Evolutionary conservation across 2,113 vertebrate species (phyloP).

Genomic region (Daphoenositta chrysoptera): DNA sequence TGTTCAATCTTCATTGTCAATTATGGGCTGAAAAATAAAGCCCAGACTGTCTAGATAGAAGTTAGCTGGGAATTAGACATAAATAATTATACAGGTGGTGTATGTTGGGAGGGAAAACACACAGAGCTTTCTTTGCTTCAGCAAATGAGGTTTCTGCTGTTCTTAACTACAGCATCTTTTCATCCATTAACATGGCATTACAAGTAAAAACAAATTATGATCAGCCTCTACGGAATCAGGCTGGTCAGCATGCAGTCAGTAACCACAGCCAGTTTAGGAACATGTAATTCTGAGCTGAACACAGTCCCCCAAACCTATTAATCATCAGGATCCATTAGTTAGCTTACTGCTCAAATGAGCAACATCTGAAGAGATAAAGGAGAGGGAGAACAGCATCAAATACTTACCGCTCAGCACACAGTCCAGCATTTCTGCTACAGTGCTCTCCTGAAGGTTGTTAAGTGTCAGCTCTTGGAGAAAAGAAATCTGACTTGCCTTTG

Average conservation of each 20-base stretch:
- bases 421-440: constrained; percentile 6
- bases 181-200: neutral
- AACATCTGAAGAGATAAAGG: neutral
- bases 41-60: neutral
- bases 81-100: neutral
- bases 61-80: neutral
- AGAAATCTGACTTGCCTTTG: constrained; percentile 49
- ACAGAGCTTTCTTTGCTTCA: neutral
- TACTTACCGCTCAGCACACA: constrained; percentile 2
- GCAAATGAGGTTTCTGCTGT: neutral
- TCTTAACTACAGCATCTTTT: neutral
- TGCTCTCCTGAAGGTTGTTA: constrained; percentile 9
- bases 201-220: neutral
- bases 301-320: neutral
- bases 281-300: neutral
- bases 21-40: neutral
- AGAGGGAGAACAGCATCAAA: neutral
- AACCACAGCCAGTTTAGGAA: neutral
- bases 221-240: neutral
- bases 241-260: neutral
- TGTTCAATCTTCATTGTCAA: neutral
- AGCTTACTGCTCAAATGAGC: neutral
- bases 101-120: neutral
- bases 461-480: constrained; percentile 29
- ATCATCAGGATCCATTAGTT: neutral